phyloP scores from a whole-genome alignment of 2,113 vertebrate genomes.

The Corapipo altera region DNA sequence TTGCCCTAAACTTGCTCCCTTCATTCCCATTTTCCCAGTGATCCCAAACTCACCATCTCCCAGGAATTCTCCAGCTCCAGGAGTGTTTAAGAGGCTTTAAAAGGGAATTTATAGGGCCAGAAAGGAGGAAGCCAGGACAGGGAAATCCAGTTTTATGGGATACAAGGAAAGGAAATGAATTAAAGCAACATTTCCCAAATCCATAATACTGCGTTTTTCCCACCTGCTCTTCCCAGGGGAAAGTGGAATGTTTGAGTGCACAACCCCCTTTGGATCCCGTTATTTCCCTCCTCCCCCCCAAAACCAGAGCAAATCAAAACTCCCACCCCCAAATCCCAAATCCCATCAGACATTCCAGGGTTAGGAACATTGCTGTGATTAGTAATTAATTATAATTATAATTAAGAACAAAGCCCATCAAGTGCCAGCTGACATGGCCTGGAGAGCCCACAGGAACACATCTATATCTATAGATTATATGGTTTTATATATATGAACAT shows the following conservation, averaged over 20 bases:
- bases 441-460: too few relatives aligned
- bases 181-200: not conserved
- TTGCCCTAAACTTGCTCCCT: not conserved
- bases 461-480: too few relatives aligned
- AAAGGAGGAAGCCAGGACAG: not conserved
- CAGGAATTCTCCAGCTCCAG: not conserved
- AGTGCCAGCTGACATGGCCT: too few relatives aligned
- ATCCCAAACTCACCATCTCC: not conserved
- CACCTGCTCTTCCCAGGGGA: too few relatives aligned
- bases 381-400: too few relatives aligned
- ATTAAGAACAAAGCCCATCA: too few relatives aligned
- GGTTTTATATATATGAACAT: too few relatives aligned
- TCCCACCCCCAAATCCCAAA: too few relatives aligned
- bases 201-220: not conserved
- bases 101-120: not conserved
- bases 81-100: not conserved
- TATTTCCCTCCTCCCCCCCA: too few relatives aligned
- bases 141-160: not conserved
- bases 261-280: not conserved
- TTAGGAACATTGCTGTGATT: too few relatives aligned
- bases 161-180: not conserved
- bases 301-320: too few relatives aligned
- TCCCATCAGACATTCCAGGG: too few relatives aligned
- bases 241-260: not conserved
- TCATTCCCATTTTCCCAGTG: not conserved